phyloP scores from a whole-genome alignment of 1,140 invertebrate species.

The Ceratina australensis region DNA sequence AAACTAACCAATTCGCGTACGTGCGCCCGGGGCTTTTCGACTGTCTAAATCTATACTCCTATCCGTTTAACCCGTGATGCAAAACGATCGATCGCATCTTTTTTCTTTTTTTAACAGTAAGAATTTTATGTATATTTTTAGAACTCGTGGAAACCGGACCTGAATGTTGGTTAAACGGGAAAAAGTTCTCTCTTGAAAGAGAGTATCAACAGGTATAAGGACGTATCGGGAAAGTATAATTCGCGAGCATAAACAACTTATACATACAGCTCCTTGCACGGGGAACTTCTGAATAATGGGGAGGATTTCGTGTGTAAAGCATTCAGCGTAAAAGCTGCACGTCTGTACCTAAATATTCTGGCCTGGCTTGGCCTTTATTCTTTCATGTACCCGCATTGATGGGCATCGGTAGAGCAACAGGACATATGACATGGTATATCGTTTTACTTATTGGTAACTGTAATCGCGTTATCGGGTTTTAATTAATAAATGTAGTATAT shows the following conservation, averaged over 20 bases:
- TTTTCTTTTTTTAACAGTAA: not conserved
- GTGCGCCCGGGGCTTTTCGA: not conserved
- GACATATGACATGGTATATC: not conserved
- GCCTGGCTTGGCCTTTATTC: not conserved
- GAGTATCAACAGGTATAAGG: conserved; percentile 13
- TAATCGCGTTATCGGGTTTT: no score
- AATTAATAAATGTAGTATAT: no score
- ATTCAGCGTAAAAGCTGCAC: conserved; percentile 6
- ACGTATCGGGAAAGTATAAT: not conserved
- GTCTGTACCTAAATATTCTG: conserved; percentile 9
- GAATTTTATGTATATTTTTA: not conserved
- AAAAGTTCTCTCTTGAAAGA: no score
- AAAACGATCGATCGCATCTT: not conserved
- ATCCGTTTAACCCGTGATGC: not conserved
- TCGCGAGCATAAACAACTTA: not conserved
- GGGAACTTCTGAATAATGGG: not conserved
- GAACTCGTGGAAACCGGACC: no score
- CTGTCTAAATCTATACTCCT: not conserved
- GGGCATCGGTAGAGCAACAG: not conserved
- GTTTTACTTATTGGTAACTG: not conserved
- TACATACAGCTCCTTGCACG: not conserved
- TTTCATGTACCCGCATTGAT: not conserved
- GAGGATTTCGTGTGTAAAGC: not conserved
- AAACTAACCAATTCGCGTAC: conserved; percentile 24
- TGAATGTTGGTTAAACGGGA: not conserved